Base-by-base conservation (phyloP, 2,113 vertebrate genomes). In the Hypomesus transpacificus region DNA sequence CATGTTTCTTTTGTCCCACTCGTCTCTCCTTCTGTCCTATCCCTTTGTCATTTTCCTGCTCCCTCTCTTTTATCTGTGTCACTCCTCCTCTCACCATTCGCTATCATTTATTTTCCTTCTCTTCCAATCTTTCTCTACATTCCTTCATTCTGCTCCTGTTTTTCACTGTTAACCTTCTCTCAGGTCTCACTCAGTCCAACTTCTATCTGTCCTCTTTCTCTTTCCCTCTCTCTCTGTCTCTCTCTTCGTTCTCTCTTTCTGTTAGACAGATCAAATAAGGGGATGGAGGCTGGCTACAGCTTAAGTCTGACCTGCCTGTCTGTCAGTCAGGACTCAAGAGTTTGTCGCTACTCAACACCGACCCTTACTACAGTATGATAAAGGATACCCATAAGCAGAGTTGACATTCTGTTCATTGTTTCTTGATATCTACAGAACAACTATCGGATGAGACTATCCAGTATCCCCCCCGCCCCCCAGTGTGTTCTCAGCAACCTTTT, bases 281-380 rank as follows among this genome's bases (percentile, higher is more conserved):
- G 81, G 73, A 84, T 79, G 62, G 67, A 51, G 59, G 79, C 77
- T 84, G 82, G 84, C 78, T 84, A 63, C 75, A 75, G 69, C 80
- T 87, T 82, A 88, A 57, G 79, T 75, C 80, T 84, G 77, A 71
- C 73, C 80, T 84, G 77, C 74, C 73, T 75, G 69, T 75, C 74
- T 60, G 11, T 14, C 14, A 69, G 50, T 56, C 24, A 24, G 24
- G 24, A 24, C 24, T 24, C 24, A 34, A 34, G 31, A 34, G 31
- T 34, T 6, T 34, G 31, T 34, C 31, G 6, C 24, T 24, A 24
- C 24, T 24, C 24, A 1, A 24, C 2, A 24, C 24, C 24, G 24
- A 24, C 24, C 24, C 24, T 24, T 24, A 24, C 24, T 24, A 34
- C 31, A 3, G 31, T 7, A 34, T 34, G 31, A 34, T 34, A 34